A percentile compares a stretch with the other conserved stretches of the same genome.
Evolutionary conservation across 2,888 invertebrate species (phyloP).

Genomic region (Drosophila anomelani): DNA sequence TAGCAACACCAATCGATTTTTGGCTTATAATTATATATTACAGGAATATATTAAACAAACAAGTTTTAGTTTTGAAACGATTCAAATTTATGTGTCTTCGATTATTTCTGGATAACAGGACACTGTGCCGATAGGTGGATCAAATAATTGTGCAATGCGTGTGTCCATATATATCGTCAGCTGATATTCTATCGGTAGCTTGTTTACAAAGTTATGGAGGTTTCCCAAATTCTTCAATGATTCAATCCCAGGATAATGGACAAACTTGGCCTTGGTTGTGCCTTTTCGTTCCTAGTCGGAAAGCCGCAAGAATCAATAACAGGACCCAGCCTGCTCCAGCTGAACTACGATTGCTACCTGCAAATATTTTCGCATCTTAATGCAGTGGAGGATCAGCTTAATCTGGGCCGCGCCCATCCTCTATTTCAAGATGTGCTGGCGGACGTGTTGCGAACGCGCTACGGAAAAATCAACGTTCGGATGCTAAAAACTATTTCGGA

Average conservation of each 20-base stretch:
- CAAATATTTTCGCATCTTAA: constrained; percentile 58
- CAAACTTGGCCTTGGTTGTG: constrained; percentile 55
- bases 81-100: background rate
- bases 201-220: background rate
- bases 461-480: constrained; percentile 52
- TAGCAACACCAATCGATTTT: background rate
- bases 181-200: constrained; percentile 26
- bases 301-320: constrained; percentile 26
- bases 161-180: constrained; percentile 7
- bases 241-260: constrained; percentile 47
- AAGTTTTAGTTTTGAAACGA: background rate
- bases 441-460: constrained; percentile 30
- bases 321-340: constrained; percentile 46
- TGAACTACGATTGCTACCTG: constrained; percentile 65
- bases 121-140: background rate
- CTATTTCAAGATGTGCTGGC: constrained; percentile 48
- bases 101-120: background rate
- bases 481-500: constrained; percentile 53
- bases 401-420: constrained; percentile 53
- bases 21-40: background rate
- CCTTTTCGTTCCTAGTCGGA: constrained; percentile 53
- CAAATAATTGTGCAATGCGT: too few relatives aligned
- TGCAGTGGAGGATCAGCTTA: constrained; percentile 58
- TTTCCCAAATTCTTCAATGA: background rate
- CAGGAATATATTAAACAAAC: background rate